Conservation (phyloP, 2,797 vertebrate species). For the Tadarida brasiliensis region DNA sequence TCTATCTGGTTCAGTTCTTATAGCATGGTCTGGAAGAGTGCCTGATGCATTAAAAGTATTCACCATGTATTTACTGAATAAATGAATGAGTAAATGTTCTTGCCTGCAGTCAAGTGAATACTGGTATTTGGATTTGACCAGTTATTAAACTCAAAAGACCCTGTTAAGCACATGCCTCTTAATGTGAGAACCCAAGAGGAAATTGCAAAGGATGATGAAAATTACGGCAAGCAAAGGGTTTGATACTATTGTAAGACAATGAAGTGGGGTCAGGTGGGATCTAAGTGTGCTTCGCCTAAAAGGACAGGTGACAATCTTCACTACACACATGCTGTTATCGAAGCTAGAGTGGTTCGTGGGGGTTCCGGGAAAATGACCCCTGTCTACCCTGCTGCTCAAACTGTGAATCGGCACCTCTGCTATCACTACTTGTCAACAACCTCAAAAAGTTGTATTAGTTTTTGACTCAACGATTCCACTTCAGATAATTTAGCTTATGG, state of each 20-base stretch:
- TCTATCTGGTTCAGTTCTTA: background rate
- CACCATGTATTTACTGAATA: background rate
- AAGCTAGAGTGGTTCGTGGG: background rate
- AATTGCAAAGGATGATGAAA: background rate
- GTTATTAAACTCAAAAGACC: background rate
- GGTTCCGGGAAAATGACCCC: background rate
- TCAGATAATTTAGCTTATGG: constrained; percentile 25
- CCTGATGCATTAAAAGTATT: background rate
- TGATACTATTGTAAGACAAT: background rate
- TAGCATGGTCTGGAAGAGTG: background rate
- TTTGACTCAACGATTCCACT: background rate
- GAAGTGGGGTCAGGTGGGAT: background rate
- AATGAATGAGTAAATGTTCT: background rate
- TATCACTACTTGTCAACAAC: background rate
- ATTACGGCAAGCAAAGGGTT: background rate
- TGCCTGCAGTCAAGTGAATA: background rate
- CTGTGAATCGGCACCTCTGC: background rate
- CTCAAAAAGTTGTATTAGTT: constrained; percentile 9
- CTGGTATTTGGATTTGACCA: background rate
- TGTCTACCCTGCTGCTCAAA: background rate
- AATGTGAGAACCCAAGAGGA: background rate
- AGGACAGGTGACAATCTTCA: background rate
- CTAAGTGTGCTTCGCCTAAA: background rate
- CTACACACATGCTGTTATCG: background rate
- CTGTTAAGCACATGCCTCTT: background rate